Conservation (phyloP, 2,888 invertebrate species). For the Acronicta leporina region DNA sequence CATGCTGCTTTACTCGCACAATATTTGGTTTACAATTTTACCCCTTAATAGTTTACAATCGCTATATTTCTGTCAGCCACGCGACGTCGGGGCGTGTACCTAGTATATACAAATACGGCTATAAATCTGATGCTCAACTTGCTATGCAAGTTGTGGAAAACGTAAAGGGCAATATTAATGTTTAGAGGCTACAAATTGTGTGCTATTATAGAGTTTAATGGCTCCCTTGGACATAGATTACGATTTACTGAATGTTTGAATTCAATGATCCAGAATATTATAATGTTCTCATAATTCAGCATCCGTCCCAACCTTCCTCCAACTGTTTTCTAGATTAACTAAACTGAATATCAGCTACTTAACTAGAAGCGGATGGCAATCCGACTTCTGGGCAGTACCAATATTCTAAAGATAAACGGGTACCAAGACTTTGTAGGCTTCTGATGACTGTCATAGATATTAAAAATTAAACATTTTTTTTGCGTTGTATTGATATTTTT, state of each 20-base stretch:
- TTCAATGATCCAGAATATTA: background rate
- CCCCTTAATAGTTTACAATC: constrained; percentile 25
- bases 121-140: constrained; percentile 46
- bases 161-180: constrained; percentile 38
- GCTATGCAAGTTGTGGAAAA: constrained; percentile 27
- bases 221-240: constrained; percentile 30
- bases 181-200: constrained; percentile 37
- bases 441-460: too few relatives aligned
- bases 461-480: too few relatives aligned
- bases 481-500: too few relatives aligned
- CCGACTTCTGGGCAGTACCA: too few relatives aligned
- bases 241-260: constrained; percentile 18
- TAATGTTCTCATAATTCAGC: too few relatives aligned
- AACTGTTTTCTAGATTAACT: too few relatives aligned
- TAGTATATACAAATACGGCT: constrained; percentile 39
- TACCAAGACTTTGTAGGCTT: too few relatives aligned
- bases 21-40: constrained; percentile 34
- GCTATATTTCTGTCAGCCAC: constrained; percentile 34
- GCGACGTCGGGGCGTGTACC: constrained; percentile 26
- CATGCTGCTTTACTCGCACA: background rate
- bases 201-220: constrained; percentile 35
- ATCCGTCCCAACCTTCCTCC: too few relatives aligned
- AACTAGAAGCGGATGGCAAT: too few relatives aligned
- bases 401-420: too few relatives aligned
- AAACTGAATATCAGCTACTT: too few relatives aligned